A percentile compares a stretch with the other conserved stretches of the same genome.
phyloP scores from a whole-genome alignment of 2,888 invertebrate species.

The Mesochorus sp. region DNA sequence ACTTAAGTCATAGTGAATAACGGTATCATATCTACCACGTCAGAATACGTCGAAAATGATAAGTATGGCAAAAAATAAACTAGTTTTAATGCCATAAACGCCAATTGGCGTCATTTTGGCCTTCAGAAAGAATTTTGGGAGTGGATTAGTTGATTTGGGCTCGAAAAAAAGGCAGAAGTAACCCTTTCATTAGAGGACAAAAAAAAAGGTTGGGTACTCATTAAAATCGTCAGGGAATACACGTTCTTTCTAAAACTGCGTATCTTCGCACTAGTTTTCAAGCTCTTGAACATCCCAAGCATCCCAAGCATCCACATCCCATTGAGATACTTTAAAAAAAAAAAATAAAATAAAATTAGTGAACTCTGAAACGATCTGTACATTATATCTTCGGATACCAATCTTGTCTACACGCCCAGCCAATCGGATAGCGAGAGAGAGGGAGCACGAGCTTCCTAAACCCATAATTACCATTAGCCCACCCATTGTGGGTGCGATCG shows the following conservation, averaged over 20 bases:
- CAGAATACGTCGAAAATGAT: too few species aligned
- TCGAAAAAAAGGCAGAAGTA: too few species aligned
- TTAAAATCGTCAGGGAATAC: slow-evolving; percentile 64
- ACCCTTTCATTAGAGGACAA: slow-evolving; percentile 73
- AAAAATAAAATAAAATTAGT: slow-evolving; percentile 2
- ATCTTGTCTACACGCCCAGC: slow-evolving; percentile 77
- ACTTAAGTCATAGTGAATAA: too few species aligned
- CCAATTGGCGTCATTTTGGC: too few species aligned
- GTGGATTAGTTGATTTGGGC: too few species aligned
- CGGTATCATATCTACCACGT: too few species aligned
- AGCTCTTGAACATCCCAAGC: neutral
- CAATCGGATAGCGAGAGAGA: slow-evolving; percentile 74
- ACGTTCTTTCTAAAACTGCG: slow-evolving; percentile 27
- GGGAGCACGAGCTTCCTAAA: slow-evolving; percentile 64
- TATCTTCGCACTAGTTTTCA: neutral
- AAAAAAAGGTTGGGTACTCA: slow-evolving; percentile 66
- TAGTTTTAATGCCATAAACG: too few species aligned
- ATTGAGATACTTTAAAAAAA: slow-evolving; percentile 26
- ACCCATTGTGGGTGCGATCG: slow-evolving; percentile 76
- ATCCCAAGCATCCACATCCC: too few species aligned
- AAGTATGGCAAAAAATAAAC: too few species aligned
- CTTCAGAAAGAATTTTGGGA: too few species aligned
- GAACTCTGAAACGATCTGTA: slow-evolving; percentile 35
- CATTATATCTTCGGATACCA: slow-evolving; percentile 69
- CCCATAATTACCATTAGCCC: slow-evolving; percentile 79